Percentiles rank a stretch among this genome's conserved stretches.
Evolutionary conservation across 2,113 vertebrate genomes (phyloP).

Genomic region (Triplophysa dalaica): DNA sequence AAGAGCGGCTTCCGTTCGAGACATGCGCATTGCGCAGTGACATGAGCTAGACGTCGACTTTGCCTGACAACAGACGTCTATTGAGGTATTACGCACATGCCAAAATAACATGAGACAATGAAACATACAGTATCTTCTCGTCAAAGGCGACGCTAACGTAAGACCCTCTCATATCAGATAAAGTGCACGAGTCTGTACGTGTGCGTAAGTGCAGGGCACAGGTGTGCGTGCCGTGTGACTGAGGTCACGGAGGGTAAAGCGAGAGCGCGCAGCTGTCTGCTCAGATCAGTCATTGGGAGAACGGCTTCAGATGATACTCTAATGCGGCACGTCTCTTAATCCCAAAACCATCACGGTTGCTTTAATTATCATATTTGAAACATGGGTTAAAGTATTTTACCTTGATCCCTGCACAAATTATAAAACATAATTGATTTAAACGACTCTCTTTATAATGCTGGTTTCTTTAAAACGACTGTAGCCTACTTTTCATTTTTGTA

Average conservation of each 20-base stretch:
- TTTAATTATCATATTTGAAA: neutral
- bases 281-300: constrained; percentile 67
- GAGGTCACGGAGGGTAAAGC: constrained; percentile 74
- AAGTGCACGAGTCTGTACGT: constrained; percentile 30
- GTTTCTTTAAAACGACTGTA: no score
- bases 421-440: neutral
- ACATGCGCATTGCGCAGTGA: constrained; percentile 14
- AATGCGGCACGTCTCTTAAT: neutral
- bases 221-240: constrained; percentile 73
- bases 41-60: neutral
- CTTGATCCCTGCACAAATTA: neutral
- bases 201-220: constrained; percentile 62
- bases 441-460: no score
- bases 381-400: neutral
- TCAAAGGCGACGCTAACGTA: constrained; percentile 1
- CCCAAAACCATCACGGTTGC: neutral
- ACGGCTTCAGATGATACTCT: constrained; percentile 57
- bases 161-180: constrained; percentile 13
- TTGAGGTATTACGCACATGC: neutral
- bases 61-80: constrained; percentile 14
- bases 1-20: constrained; percentile 28
- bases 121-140: neutral
- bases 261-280: constrained; percentile 78
- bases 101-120: constrained; percentile 23
- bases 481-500: no score